Evolutionary conservation across 2,113 vertebrate genomes (phyloP).

Genomic region (Phrynocephalus versicolor): DNA sequence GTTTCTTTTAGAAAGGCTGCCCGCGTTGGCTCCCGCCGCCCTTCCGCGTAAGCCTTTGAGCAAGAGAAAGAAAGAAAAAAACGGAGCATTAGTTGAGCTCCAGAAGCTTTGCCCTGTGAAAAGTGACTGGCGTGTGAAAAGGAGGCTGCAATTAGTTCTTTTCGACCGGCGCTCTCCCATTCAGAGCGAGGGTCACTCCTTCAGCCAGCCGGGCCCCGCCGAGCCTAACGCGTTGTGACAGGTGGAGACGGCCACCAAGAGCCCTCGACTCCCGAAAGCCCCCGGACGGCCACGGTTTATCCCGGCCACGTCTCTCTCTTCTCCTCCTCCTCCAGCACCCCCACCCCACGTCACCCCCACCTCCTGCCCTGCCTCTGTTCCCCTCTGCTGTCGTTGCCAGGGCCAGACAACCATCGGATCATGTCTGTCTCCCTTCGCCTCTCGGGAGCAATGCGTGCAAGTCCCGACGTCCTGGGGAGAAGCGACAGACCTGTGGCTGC

Average conservation of each 20-base stretch:
- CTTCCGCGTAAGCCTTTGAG: slow-evolving; percentile 65
- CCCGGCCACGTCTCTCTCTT: slow-evolving; percentile 65
- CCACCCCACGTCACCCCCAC: no score
- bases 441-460: slow-evolving; percentile 71
- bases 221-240: slow-evolving; percentile 86
- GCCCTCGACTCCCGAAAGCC: slow-evolving; percentile 84
- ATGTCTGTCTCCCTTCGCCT: no score
- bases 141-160: slow-evolving; percentile 86
- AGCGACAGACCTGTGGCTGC: background rate
- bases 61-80: no score
- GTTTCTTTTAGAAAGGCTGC: slow-evolving; percentile 66
- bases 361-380: no score
- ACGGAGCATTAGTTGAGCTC: slow-evolving; percentile 76
- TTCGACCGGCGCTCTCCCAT: slow-evolving; percentile 79
- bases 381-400: no score
- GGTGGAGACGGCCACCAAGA: slow-evolving; percentile 88
- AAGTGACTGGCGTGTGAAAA: slow-evolving; percentile 85
- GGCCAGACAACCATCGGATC: no score
- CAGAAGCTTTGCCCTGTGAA: slow-evolving; percentile 77
- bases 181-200: slow-evolving; percentile 77
- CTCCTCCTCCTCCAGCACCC: background rate
- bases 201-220: slow-evolving; percentile 75
- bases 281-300: slow-evolving; percentile 28
- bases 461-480: slow-evolving; percentile 67
- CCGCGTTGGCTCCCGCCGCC: slow-evolving; percentile 58